phyloP scores from a whole-genome alignment of 1,140 invertebrate species.

The Euwallacea fornicatus region DNA sequence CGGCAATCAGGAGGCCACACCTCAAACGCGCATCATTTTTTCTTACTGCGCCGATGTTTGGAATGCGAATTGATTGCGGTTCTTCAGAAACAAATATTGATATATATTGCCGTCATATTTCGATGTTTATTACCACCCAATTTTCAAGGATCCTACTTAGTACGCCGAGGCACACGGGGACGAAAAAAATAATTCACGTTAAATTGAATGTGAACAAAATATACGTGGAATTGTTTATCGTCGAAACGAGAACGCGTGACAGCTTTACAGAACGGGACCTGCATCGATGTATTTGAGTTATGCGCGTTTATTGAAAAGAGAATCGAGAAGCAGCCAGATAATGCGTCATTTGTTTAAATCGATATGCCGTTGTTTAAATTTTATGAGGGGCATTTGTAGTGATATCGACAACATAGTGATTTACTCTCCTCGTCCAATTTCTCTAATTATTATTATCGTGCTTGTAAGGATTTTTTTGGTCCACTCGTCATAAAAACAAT shows the following conservation, averaged over 20 bases:
- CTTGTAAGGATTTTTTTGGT: neutral
- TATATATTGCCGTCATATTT: too few species aligned
- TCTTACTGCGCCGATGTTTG: too few species aligned
- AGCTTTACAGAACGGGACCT: constrained; percentile 20
- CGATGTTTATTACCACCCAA: too few species aligned
- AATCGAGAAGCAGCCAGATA: constrained; percentile 19
- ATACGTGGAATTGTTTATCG: constrained; percentile 36
- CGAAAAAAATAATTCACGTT: constrained; percentile 31
- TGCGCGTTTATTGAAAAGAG: constrained; percentile 20
- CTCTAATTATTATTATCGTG: too few species aligned
- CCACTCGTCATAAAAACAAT: neutral
- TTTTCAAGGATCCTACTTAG: too few species aligned
- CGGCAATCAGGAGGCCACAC: too few species aligned
- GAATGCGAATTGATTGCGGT: too few species aligned
- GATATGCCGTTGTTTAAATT: constrained; percentile 16
- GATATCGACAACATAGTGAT: neutral
- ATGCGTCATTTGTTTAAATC: constrained; percentile 24
- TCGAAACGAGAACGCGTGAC: constrained; percentile 26
- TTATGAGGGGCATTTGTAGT: constrained; percentile 4
- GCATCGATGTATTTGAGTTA: constrained; percentile 32
- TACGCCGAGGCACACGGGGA: neutral
- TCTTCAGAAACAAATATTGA: too few species aligned
- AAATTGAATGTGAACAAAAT: constrained; percentile 35
- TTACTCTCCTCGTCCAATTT: neutral
- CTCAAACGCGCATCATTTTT: too few species aligned